A percentile compares a stretch with the other conserved stretches of the same genome.
Evolutionary conservation across 2,888 invertebrate genomes (phyloP).

Genomic region (Rotaria socialis): DNA sequence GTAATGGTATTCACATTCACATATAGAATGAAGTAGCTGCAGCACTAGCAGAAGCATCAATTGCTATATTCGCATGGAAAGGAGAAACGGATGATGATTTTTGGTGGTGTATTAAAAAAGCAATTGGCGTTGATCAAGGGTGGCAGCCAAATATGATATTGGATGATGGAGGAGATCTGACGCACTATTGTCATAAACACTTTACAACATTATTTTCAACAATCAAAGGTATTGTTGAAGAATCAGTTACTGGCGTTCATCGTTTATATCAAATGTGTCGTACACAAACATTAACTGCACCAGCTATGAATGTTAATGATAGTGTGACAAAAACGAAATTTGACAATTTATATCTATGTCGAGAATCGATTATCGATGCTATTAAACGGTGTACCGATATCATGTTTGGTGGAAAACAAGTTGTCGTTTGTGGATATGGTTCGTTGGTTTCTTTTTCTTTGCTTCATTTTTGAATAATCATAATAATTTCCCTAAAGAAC

Average conservation of each 20-base stretch:
- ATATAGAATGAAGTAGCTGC: constrained; percentile 88
- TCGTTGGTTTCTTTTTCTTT: background rate
- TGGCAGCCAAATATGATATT: constrained; percentile 96
- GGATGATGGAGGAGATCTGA: constrained; percentile 94
- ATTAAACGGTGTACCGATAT: constrained; percentile 84
- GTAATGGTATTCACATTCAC: constrained; percentile 44
- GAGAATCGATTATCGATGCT: constrained; percentile 78
- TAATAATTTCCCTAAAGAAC: too few relatives aligned
- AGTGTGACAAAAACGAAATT: constrained; percentile 96
- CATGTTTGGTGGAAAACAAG: constrained; percentile 96
- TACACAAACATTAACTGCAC: constrained; percentile 83
- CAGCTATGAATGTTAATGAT: constrained; percentile 97
- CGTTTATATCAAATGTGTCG: constrained; percentile 87
- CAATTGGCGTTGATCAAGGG: constrained; percentile 68
- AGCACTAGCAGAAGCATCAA: constrained; percentile 79
- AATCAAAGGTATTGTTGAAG: constrained; percentile 92
- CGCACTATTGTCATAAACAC: constrained; percentile 89
- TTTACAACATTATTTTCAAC: constrained; percentile 87
- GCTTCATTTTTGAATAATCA: background rate
- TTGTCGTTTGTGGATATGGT: constrained; percentile 86
- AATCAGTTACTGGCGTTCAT: constrained; percentile 95
- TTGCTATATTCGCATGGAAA: constrained; percentile 89
- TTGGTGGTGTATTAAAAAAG: constrained; percentile 98
- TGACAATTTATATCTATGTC: constrained; percentile 90
- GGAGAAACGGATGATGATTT: constrained; percentile 95